These are phyloP conservation scores for Taxidea taxus DNA, from an alignment of 2,113 vertebrate genomes.

Conservation along the genomic window DNA sequence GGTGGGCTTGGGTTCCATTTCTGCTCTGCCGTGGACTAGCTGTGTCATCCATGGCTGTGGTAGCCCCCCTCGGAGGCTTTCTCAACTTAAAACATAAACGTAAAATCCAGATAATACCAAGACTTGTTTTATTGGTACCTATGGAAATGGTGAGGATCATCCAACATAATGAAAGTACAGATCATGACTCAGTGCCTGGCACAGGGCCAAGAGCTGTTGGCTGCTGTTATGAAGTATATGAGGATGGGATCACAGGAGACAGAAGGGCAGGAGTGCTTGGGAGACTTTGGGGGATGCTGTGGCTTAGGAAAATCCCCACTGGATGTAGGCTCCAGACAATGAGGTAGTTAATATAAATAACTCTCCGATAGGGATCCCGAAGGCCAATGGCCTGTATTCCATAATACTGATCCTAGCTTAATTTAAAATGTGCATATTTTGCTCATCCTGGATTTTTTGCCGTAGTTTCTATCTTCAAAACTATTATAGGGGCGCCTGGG, in stretches of 20 bases:
- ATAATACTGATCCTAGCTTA: neutral
- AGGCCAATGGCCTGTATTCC: neutral
- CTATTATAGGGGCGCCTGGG: neutral
- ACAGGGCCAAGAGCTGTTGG: neutral
- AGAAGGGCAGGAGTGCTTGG: neutral
- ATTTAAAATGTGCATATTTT: neutral
- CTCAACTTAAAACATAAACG: neutral
- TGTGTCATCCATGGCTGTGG: no score
- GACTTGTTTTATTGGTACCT: neutral
- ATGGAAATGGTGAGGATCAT: neutral
- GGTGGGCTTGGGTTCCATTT: neutral
- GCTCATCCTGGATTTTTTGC: neutral
- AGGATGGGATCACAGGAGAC: neutral
- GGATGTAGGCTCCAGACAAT: neutral
- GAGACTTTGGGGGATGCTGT: neutral
- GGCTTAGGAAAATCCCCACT: neutral
- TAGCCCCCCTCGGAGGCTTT: neutral
- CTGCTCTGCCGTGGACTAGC: neutral
- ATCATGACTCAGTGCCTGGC: neutral
- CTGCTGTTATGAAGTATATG: neutral
- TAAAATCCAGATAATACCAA: neutral
- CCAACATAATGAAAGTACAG: rapidly evolving
- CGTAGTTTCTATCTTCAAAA: neutral
- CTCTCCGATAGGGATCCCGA: neutral
- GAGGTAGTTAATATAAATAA: neutral